Base-by-base conservation (phyloP, 2,888 invertebrate genomes). In the Pristionchus exspectatus region DNA sequence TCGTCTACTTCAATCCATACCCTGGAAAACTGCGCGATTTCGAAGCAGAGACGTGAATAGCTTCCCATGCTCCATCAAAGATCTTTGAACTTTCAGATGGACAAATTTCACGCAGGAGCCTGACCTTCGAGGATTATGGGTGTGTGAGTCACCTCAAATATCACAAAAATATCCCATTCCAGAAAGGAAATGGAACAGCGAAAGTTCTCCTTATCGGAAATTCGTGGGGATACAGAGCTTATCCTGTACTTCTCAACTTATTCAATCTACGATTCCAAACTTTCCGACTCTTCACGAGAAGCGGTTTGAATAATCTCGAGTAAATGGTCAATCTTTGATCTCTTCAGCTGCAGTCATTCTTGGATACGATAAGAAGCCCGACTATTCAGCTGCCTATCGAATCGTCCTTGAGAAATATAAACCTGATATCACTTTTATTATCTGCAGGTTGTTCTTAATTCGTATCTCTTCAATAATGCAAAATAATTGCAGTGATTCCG, bases 161-260 rank as follows among this genome's bases (percentile, higher is more conserved):
- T 50, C 38, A 24, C 2, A 21, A 33, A 10, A 63, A 74, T 10
- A 24, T 10, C 2, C 38, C 38, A 33, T 21, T 85, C 27, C 16
- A 87, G 87, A 50, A 50, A n/a, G 87, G 87, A 21, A 87, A 87
- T 18, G 87, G 87, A 21, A 72, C 69, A 30, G 87, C 72, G 69
- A 87, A 54, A 9, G 87, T 87, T 66, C 87, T 87, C 21, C 87
- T 87, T 5, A 74, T 87, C 38, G 87, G 87, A 4, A 87, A 87
- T 24, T 87, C 87, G 14, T 87, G 63, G 63, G 87, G 69, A 33
- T 87, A 87, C 72, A n/a, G 87, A 72, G 87, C 87, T 1, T 87
- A 72, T 87, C 87, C 69, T 16, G 54, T 54, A 5, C 69, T 87
- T 69, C 69, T 87, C 50, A 50, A 38, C 2, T 5, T 87, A n/a